phyloP scores from a whole-genome alignment of 2,113 vertebrate species.

The Lepisosteus oculatus region DNA sequence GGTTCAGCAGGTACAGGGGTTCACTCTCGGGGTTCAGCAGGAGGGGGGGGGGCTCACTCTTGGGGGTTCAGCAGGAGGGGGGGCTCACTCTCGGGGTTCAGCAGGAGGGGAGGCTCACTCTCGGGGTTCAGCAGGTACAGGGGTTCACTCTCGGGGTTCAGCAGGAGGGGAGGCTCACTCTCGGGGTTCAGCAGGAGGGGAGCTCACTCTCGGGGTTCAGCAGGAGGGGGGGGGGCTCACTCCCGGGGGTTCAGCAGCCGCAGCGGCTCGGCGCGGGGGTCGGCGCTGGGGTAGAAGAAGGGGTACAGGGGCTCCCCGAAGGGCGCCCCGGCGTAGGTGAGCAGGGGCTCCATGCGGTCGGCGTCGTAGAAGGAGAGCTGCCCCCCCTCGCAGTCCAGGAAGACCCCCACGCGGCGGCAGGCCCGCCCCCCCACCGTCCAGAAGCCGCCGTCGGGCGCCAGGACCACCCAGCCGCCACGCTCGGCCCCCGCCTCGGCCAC shows the following conservation, averaged over 20 bases:
- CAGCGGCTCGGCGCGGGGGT: conserved; percentile 20
- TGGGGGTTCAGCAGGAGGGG: too few relatives aligned
- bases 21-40: too few relatives aligned
- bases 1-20: too few relatives aligned
- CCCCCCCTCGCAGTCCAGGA: conserved; percentile 27
- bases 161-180: too few relatives aligned
- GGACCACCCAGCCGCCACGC: conserved; percentile 24
- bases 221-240: too few relatives aligned
- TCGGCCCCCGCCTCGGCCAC: conserved; percentile 14
- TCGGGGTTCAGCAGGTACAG: too few relatives aligned
- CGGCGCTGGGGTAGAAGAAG: conserved; percentile 27
- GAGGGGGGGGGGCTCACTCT: too few relatives aligned
- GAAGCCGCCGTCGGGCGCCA: conserved; percentile 25
- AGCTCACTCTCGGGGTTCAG: not conserved
- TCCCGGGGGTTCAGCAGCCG: conserved; percentile 14
- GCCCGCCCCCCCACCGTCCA: conserved; percentile 25
- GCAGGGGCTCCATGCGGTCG: conserved; percentile 19
- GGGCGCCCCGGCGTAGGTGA: conserved; percentile 11
- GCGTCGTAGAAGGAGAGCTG: conserved; percentile 29
- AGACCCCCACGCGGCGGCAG: conserved; percentile 18
- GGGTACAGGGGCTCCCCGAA: conserved; percentile 24
- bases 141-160: too few relatives aligned
- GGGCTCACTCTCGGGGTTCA: too few relatives aligned
- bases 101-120: too few relatives aligned
- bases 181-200: too few relatives aligned